A percentile compares a stretch with the other conserved stretches of the same genome.
These are phyloP conservation scores for Drosophila nr. fundita DNA, from an alignment of 2,888 invertebrate species.

Conservation along the genomic window DNA sequence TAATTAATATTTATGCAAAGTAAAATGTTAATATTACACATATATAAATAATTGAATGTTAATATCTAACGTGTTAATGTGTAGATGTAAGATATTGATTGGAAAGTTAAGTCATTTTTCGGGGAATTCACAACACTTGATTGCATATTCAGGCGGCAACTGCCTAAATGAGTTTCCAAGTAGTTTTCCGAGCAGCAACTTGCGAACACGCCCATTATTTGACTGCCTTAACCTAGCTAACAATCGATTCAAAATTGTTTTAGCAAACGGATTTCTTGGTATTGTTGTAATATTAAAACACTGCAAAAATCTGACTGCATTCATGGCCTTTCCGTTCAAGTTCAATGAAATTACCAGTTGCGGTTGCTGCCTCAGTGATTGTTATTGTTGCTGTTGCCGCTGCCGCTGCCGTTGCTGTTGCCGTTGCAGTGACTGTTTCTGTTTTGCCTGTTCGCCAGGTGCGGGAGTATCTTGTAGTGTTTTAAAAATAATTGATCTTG, in stretches of 20 bases:
- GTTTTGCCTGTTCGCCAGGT: slow-evolving; percentile 71
- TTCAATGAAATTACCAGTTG: slow-evolving; percentile 81
- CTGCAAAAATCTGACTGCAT: slow-evolving; percentile 74
- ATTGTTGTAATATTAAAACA: slow-evolving; percentile 67
- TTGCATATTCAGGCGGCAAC: background rate
- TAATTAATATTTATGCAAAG: background rate
- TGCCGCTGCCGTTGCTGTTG: slow-evolving; percentile 32
- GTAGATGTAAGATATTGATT: background rate
- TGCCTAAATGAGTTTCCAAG: slow-evolving; percentile 14
- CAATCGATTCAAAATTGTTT: slow-evolving; percentile 45
- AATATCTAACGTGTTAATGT: background rate
- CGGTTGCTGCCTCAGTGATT: slow-evolving; percentile 56
- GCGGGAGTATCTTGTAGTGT: slow-evolving; percentile 78
- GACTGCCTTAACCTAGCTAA: slow-evolving; percentile 19
- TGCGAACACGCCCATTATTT: slow-evolving; percentile 43
- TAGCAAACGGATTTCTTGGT: slow-evolving; percentile 70
- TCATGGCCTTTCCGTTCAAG: slow-evolving; percentile 75
- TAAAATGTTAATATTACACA: background rate
- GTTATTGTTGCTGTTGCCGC: slow-evolving; percentile 41
- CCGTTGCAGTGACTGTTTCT: slow-evolving; percentile 41
- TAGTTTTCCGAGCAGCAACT: slow-evolving; percentile 8
- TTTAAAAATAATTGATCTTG: slow-evolving; percentile 81
- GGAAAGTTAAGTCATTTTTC: background rate
- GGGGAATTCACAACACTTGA: background rate
- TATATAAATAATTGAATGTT: slow-evolving; percentile 6